These are phyloP conservation scores for Zoanthus sansibaricus DNA, from an alignment of 92 coral and sea anemone genomes.

Conservation along the genomic window DNA sequence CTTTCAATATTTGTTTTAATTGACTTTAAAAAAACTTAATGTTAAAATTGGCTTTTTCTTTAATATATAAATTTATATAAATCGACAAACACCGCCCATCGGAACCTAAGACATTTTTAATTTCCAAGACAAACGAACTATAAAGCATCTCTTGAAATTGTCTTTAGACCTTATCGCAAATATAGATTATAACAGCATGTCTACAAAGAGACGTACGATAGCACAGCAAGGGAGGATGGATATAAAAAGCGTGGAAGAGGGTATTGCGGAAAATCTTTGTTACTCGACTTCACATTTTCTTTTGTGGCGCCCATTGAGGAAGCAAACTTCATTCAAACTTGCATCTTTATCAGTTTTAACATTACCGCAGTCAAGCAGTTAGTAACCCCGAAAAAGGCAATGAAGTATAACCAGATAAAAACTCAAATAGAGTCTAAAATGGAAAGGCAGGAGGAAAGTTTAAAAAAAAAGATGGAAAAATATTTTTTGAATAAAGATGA, in stretches of 20 bases:
- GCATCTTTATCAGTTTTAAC: background rate
- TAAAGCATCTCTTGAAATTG: background rate
- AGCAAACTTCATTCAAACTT: background rate
- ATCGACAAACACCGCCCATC: background rate
- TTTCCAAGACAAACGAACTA: background rate
- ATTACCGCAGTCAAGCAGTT: background rate
- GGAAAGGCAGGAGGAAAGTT: background rate
- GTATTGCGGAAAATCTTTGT: background rate
- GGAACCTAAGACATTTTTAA: slow-evolving; percentile 1
- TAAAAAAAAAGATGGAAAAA: background rate
- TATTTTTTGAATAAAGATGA: background rate
- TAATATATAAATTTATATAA: background rate
- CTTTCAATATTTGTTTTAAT: too few species aligned
- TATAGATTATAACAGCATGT: background rate
- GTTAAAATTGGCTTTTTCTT: too few species aligned
- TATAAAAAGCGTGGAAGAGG: background rate
- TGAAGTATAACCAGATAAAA: background rate
- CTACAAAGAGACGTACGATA: background rate
- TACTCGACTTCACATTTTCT: background rate
- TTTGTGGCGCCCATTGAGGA: background rate
- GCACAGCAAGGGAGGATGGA: background rate
- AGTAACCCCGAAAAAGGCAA: slow-evolving; percentile 2
- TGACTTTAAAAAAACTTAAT: too few species aligned
- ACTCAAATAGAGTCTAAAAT: background rate
- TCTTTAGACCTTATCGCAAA: background rate